Evolutionary conservation across 2,888 invertebrate genomes (phyloP).

Genomic region (Nineta flava): DNA sequence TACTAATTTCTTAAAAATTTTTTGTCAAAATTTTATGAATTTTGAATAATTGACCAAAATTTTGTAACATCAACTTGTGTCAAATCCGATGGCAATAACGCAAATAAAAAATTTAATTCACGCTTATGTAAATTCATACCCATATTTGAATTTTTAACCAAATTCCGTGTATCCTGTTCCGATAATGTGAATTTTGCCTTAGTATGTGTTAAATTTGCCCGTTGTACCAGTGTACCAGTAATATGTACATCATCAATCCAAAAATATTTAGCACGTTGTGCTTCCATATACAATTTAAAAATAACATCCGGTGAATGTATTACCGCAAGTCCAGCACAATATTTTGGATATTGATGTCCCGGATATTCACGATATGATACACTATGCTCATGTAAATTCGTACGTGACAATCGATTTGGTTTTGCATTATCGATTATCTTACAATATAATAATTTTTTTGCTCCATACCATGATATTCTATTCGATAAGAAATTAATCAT

Average conservation of each 20-base stretch:
- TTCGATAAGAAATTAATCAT: constrained; percentile 39
- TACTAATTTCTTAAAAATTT: too few relatives aligned
- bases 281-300: constrained; percentile 34
- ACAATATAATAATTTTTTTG: constrained; percentile 46
- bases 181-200: constrained; percentile 29
- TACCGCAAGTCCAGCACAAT: constrained; percentile 55
- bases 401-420: constrained; percentile 44
- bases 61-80: constrained; percentile 29
- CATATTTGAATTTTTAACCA: constrained; percentile 12
- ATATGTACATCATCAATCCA: constrained; percentile 62
- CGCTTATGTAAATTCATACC: constrained; percentile 18
- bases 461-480: constrained; percentile 42
- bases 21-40: too few relatives aligned
- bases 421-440: constrained; percentile 30
- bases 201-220: constrained; percentile 37
- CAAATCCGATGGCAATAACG: constrained; percentile 37
- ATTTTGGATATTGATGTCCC: constrained; percentile 47
- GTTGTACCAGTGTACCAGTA: constrained; percentile 42
- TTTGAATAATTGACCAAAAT: constrained; percentile 30
- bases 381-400: constrained; percentile 63
- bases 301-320: constrained; percentile 40
- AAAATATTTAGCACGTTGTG: constrained; percentile 42
- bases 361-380: constrained; percentile 52
- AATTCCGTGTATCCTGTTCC: constrained; percentile 17
- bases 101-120: constrained; percentile 34